Base-by-base conservation (phyloP, 2,113 vertebrate genomes). In the Perca flavescens region DNA sequence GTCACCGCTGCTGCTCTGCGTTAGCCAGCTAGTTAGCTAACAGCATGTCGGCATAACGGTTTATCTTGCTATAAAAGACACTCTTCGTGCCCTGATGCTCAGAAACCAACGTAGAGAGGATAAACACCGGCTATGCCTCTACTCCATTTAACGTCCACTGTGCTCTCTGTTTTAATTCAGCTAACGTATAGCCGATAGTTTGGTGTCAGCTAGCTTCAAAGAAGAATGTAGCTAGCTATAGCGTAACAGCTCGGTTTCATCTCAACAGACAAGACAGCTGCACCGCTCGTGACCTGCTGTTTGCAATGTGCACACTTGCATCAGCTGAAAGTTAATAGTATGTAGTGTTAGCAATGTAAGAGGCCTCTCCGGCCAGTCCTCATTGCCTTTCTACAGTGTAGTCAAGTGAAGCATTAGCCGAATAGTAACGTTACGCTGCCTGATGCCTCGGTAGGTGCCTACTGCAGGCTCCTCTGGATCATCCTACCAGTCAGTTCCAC, bases 401-500 rank as follows among this genome's bases (percentile, higher is more conserved):
- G 58, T 74, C 47, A 67, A 65, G 56, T 58, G 78, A 74, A 28
- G 5, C 47, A 6, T 31, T 58, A 11, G 62, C 52, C 34, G 22
- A 46, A 16, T 43, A 49, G 57, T 36, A 43, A 11, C 40, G 40
- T 43, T 43, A 25, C 46, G 25, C 15, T 47, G 36, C n/a, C 19
- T 46, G n/a, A 3, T n/a, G 62, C 22, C 22, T 50, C 53, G 4
- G 54, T 47, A 14, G 56, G 16, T 43, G 66, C 19, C 28, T 74
- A 74, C 74, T 40, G 66, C 65, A 54, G 63, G 17, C 52, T 80
- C 16, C 14, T 47, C 62, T 36, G 53, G 36, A 5, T 64, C 36
- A 66, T 79, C 84, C 85, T 90, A 86, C 86, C 91, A 80, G 87
- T 74, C 78, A 77, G 52, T 62, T 81, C 84, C 91, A 91, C 89